Conservation (phyloP, 2,797 vertebrate species). For the Tapirus indicus region DNA sequence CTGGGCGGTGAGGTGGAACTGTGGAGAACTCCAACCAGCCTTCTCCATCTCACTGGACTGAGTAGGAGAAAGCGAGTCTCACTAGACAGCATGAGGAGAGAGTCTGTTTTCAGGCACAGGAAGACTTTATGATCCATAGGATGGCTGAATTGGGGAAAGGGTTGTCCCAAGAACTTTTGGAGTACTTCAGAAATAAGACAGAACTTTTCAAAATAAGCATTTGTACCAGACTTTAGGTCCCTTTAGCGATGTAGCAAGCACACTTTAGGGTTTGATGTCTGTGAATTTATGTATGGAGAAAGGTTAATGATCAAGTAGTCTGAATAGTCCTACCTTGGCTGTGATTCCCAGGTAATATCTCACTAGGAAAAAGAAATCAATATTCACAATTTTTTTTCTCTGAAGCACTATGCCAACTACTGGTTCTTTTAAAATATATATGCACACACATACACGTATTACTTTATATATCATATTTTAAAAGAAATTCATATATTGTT, state of each 20-base stretch:
- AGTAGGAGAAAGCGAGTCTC: not conserved
- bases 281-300: slow-evolving; percentile 43
- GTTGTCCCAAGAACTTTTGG: not conserved
- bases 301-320: slow-evolving; percentile 49
- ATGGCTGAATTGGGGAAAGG: not conserved
- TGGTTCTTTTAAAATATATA: slow-evolving; percentile 48
- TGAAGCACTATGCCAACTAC: slow-evolving; percentile 52
- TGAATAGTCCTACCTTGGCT: slow-evolving; percentile 58
- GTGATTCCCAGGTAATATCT: slow-evolving; percentile 65
- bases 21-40: not conserved
- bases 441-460: not conserved
- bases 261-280: slow-evolving; percentile 28
- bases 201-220: slow-evolving; percentile 56
- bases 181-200: slow-evolving; percentile 32
- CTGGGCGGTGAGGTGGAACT: not conserved
- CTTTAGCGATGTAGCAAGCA: not conserved
- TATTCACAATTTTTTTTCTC: slow-evolving; percentile 61
- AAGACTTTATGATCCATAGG: not conserved
- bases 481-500: slow-evolving; percentile 48
- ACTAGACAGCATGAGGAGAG: not conserved
- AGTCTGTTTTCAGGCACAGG: slow-evolving; percentile 26
- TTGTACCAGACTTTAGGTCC: not conserved
- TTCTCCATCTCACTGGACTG: not conserved
- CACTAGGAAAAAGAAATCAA: slow-evolving; percentile 65
- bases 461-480: slow-evolving; percentile 66